phyloP scores from a whole-genome alignment of 2,888 invertebrate species.

The Meiosimyza platycephala region DNA sequence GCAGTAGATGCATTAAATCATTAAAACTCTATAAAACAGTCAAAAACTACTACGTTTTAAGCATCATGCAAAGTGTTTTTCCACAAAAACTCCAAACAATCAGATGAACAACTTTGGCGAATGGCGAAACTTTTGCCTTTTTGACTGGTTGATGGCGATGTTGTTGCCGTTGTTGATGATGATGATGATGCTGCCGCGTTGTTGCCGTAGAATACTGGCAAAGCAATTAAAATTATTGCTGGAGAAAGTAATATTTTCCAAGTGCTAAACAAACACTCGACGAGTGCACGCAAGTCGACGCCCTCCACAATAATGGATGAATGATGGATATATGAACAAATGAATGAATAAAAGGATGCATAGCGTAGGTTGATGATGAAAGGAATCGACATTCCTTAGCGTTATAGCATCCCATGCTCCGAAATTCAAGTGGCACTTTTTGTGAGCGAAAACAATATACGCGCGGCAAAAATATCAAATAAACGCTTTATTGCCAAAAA shows the following conservation, averaged over 20 bases:
- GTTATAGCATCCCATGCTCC: not conserved
- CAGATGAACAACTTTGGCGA: constrained; percentile 17
- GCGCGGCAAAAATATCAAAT: constrained; percentile 19
- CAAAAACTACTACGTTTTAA: constrained; percentile 3
- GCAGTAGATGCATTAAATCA: constrained; percentile 12
- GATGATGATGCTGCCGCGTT: not conserved
- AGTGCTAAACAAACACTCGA: constrained; percentile 61
- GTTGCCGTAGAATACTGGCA: constrained; percentile 45
- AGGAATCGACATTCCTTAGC: too few species aligned
- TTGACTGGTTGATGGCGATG: constrained; percentile 2
- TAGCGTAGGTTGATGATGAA: too few species aligned
- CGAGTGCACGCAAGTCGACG: constrained; percentile 17
- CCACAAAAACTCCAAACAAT: constrained; percentile 6
- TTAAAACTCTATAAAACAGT: constrained; percentile 21
- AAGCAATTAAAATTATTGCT: constrained; percentile 63
- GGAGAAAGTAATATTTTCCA: constrained; percentile 61
- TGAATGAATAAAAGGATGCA: too few species aligned
- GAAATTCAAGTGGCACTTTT: not conserved
- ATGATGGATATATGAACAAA: not conserved
- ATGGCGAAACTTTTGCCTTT: not conserved
- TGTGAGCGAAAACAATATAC: constrained; percentile 33
- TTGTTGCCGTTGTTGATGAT: not conserved
- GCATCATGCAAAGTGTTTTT: constrained; percentile 13
- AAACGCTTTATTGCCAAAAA: constrained; percentile 32
- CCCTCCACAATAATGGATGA: not conserved